Conservation (phyloP, 2,888 invertebrate genomes). For the Acleris holmiana region DNA sequence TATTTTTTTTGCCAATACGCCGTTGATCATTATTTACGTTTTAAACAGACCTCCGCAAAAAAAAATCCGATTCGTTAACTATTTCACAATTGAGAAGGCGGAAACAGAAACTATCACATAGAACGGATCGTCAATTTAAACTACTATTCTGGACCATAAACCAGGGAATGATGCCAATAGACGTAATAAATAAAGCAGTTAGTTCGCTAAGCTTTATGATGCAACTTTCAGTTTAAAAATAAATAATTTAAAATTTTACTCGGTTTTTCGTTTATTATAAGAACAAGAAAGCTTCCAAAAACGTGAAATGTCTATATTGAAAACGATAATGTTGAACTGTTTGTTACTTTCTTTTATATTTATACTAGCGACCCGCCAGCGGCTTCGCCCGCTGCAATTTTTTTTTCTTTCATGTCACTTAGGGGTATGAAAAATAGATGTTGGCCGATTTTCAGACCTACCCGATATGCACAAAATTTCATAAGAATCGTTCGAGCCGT, state of each 20-base stretch:
- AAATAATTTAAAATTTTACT: constrained; percentile 49
- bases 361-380: too few relatives aligned
- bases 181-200: constrained; percentile 54
- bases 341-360: too few relatives aligned
- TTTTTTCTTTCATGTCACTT: too few relatives aligned
- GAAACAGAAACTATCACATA: constrained; percentile 25
- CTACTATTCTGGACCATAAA: constrained; percentile 51
- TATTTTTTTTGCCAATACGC: not conserved
- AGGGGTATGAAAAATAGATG: too few relatives aligned
- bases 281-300: too few relatives aligned
- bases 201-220: constrained; percentile 54
- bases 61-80: constrained; percentile 22
- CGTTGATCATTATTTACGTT: not conserved
- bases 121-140: constrained; percentile 48
- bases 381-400: too few relatives aligned
- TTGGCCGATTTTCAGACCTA: too few relatives aligned
- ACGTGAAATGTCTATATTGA: too few relatives aligned
- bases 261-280: constrained; percentile 29
- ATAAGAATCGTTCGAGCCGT: too few relatives aligned
- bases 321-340: too few relatives aligned
- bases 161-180: constrained; percentile 60
- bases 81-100: constrained; percentile 32
- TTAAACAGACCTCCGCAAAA: not conserved
- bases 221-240: constrained; percentile 58
- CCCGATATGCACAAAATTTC: too few relatives aligned